Evolutionary conservation across 2,113 vertebrate genomes (phyloP).

Genomic region (Tragelaphus scriptus): DNA sequence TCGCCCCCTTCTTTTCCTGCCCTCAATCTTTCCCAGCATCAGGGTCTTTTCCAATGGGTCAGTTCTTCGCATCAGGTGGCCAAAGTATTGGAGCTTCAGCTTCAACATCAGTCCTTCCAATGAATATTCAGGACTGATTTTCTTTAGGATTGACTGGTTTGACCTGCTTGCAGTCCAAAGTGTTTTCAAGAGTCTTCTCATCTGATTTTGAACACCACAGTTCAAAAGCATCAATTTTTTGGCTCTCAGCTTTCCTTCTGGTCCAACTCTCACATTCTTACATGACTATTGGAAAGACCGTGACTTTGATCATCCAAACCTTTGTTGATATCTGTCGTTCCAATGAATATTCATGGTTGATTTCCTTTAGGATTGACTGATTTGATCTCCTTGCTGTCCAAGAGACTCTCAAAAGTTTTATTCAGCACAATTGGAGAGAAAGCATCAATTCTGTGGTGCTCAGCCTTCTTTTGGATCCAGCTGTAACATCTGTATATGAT

Average conservation of each 20-base stretch:
- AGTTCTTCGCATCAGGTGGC: not conserved
- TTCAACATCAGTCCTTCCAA: not conserved
- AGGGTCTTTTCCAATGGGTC: not conserved
- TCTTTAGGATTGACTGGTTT: not conserved
- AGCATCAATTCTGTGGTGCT: not conserved
- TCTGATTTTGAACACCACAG: not conserved
- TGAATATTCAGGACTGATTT: not conserved
- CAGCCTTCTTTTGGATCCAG: not conserved
- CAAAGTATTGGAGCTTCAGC: not conserved
- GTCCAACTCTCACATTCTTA: not conserved
- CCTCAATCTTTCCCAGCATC: not conserved
- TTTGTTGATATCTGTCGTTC: not conserved
- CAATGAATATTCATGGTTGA: not conserved
- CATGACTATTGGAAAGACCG: not conserved
- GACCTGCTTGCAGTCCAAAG: not conserved
- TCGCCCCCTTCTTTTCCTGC: not conserved
- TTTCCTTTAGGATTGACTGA: not conserved
- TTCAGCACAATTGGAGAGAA: not conserved
- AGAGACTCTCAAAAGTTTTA: not conserved
- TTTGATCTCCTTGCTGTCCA: not conserved
- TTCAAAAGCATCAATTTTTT: not conserved
- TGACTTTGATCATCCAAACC: not conserved
- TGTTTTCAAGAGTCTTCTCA: not conserved
- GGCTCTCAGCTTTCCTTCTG: not conserved
- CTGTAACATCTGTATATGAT: not conserved